A percentile compares a stretch with the other conserved stretches of the same genome.
phyloP scores from a whole-genome alignment of 1,140 invertebrate species.

The Drosophila mayri region DNA sequence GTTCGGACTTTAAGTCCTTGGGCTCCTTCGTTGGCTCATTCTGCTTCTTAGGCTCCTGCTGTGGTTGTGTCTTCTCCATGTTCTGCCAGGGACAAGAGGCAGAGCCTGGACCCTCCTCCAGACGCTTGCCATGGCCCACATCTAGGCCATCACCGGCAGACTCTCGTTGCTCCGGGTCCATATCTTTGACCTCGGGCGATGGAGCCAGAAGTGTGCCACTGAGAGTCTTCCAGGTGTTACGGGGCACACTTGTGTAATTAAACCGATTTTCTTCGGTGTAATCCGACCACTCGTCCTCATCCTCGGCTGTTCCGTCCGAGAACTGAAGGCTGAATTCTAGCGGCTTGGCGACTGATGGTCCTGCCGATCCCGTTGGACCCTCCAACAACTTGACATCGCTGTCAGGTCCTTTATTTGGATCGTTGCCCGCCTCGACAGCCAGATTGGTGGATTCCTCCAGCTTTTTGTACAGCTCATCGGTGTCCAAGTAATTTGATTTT shows the following conservation, averaged over 20 bases:
- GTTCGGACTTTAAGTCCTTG: background rate
- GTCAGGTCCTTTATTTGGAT: conserved; percentile 7
- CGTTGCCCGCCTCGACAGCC: conserved; percentile 8
- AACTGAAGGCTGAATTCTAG: conserved; percentile 47
- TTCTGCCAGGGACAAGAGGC: conserved; percentile 57
- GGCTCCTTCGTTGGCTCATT: background rate
- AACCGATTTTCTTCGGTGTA: conserved; percentile 64
- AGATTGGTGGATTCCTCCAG: conserved; percentile 56
- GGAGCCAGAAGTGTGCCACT: background rate
- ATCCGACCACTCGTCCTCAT: conserved; percentile 64
- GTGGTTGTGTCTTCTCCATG: background rate
- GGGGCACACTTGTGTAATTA: conserved; percentile 28
- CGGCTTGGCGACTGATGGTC: background rate
- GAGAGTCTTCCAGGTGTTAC: conserved; percentile 17
- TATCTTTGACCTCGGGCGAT: background rate
- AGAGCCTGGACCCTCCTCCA: background rate
- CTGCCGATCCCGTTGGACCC: background rate
- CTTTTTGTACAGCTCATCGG: conserved; percentile 69
- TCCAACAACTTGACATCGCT: background rate
- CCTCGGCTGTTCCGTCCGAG: conserved; percentile 25
- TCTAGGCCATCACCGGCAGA: conserved; percentile 58
- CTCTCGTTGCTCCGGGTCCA: conserved; percentile 35
- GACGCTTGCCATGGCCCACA: conserved; percentile 28
- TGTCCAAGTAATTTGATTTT: conserved; percentile 61
- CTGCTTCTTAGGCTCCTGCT: background rate